Base-by-base conservation (phyloP, 2,113 vertebrate species). In the Gadus chalcogrammus region DNA sequence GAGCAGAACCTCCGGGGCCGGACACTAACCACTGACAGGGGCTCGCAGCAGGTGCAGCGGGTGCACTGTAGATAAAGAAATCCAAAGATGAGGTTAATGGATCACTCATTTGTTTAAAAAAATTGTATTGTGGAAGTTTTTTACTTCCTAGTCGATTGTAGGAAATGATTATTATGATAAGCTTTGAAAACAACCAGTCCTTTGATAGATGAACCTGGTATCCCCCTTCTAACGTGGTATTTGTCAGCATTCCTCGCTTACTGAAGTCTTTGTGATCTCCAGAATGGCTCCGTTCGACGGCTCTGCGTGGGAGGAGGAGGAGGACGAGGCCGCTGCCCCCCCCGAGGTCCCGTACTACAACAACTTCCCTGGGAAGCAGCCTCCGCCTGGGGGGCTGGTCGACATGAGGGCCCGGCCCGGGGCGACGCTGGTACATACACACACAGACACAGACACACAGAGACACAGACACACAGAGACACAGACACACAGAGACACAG, bases 281-380 rank as follows among this genome's bases (percentile, higher is more conserved):
- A 99, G 97, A 87, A 99, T 99, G 97, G 94, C 97, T 12, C 96
- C 95, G 0, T 98, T 98, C 4, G 97, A 99, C 55, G 94, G 95
- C 74, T 99, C 97, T 2, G 96, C 96, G 1, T 99, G 97, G 97
- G 97, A 99, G 68, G 96, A 99, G 76, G 92, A 93, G 78, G 95
- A 96, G 13, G 95, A 96, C 8, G 95, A 95, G 66, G 82, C 91
- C 24, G 91, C 91, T 59, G 93, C 94, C 1, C 88, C 93, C 4
- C 82, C 92, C 0, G 97, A 98, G 2, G 96, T 98, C 74, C 96
- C 97, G 1, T 99, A 99, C 85, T 99, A 99, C 82, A 99, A 99
- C 4, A 95, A 99, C 77, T 98, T 98, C 78, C 97, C 97, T 0
- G 96, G 96, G 61, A 99, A 99, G 88, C 96, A 98, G 62, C 96